A percentile compares a stretch with the other conserved stretches of the same genome.
Evolutionary conservation across 2,113 vertebrate genomes (phyloP).

Genomic region (Ageneiosus marmoratus): DNA sequence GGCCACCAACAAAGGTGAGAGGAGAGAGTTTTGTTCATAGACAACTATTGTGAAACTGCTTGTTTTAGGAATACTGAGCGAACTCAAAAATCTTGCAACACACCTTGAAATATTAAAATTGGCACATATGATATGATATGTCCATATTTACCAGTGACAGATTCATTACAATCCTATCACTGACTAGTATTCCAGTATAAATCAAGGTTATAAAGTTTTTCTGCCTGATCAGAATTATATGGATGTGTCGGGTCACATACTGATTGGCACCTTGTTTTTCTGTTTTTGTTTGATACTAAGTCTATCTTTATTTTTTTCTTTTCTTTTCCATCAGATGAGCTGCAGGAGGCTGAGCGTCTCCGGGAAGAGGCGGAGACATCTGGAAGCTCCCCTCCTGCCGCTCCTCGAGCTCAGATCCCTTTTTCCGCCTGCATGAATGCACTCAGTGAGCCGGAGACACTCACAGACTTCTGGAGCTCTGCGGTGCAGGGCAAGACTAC

Average conservation of each 20-base stretch:
- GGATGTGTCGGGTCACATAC: no score
- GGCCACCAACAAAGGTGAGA: conserved; percentile 90
- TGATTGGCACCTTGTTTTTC: neutral
- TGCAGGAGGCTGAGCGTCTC: conserved; percentile 89
- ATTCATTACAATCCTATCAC: neutral
- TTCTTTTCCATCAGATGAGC: conserved; percentile 79
- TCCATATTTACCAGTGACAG: neutral
- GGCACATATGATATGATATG: no score
- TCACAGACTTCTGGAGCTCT: conserved; percentile 98
- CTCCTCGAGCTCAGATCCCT: conserved; percentile 91
- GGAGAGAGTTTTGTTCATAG: conserved; percentile 18
- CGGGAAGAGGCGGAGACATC: conserved; percentile 88
- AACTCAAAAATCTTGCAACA: no score
- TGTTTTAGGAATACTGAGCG: no score
- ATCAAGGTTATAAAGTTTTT: neutral
- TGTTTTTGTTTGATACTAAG: neutral
- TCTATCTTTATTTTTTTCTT: neutral
- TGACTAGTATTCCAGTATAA: neutral
- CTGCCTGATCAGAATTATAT: neutral
- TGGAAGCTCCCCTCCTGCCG: conserved; percentile 76
- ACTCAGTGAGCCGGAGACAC: conserved; percentile 90
- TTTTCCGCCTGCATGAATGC: conserved; percentile 93
- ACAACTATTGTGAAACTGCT: neutral
- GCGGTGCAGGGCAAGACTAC: conserved; percentile 95
- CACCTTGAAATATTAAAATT: no score